Percentiles rank a stretch among this genome's conserved stretches.
Conservation (phyloP, 2,797 vertebrate species). For the Anniella stebbinsi region DNA sequence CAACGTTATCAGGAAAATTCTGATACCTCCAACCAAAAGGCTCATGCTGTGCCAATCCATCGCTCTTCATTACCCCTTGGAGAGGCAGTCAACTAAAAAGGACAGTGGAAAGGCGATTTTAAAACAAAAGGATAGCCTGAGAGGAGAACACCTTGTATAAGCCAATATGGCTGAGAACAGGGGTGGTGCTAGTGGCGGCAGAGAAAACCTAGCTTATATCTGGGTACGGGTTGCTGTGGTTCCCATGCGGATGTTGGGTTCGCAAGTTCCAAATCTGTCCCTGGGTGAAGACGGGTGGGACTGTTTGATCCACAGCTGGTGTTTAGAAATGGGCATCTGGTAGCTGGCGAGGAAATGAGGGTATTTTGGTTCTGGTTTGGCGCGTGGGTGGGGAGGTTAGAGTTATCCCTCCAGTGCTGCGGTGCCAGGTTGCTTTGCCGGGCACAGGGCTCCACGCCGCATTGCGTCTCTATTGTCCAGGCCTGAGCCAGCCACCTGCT, state of each 20-base stretch:
- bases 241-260: too few species aligned
- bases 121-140: too few species aligned
- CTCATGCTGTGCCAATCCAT: neutral
- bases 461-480: constrained; percentile 29
- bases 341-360: neutral
- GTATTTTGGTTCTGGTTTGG: too few species aligned
- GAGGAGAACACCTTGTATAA: neutral
- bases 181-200: neutral
- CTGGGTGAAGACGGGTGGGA: neutral
- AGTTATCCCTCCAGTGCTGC: neutral
- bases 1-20: neutral
- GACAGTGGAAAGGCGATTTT: neutral
- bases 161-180: too few species aligned
- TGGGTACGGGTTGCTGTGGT: neutral
- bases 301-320: neutral
- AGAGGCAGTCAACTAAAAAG: neutral
- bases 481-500: constrained; percentile 20
- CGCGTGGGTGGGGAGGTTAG: too few species aligned
- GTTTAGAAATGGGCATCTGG: neutral
- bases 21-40: neutral
- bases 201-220: neutral
- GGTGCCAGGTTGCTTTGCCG: neutral
- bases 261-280: too few species aligned
- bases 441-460: constrained; percentile 15
- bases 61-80: neutral